phyloP scores from a whole-genome alignment of 2,113 vertebrate genomes.

The Meleagris gallopavo region DNA sequence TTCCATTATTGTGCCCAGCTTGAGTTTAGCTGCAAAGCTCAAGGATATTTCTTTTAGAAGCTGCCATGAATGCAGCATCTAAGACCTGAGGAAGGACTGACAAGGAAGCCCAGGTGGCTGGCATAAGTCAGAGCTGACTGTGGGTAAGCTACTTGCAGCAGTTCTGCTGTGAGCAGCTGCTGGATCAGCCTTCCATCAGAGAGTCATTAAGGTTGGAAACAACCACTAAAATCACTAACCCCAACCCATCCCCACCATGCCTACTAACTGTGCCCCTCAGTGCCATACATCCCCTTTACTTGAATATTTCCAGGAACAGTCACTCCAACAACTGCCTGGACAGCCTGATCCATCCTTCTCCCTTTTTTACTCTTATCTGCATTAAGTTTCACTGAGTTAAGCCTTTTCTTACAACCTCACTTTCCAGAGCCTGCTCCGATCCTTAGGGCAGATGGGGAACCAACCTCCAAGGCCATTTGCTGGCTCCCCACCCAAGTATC shows the following conservation, averaged over 20 bases:
- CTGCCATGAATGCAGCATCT: neutral
- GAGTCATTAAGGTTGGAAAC: no score
- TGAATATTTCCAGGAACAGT: no score
- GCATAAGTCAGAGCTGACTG: neutral
- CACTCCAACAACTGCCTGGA: no score
- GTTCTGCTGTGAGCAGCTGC: neutral
- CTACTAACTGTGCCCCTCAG: no score
- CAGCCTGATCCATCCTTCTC: neutral
- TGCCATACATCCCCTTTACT: no score
- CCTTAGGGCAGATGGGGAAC: neutral
- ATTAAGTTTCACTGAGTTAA: rapidly evolving
- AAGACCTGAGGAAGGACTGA: neutral
- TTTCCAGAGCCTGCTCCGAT: neutral
- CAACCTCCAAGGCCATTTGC: neutral
- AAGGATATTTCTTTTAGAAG: neutral
- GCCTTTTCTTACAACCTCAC: neutral
- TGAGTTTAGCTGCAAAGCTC: neutral
- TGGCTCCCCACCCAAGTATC: neutral
- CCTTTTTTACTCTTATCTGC: neutral
- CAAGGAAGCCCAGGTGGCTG: neutral
- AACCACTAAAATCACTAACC: no score
- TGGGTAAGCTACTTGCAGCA: neutral
- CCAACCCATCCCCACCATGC: no score
- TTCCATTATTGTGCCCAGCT: neutral
- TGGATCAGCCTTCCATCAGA: neutral